phyloP scores from a whole-genome alignment of 1,140 invertebrate species.

The Heliconius congener region DNA sequence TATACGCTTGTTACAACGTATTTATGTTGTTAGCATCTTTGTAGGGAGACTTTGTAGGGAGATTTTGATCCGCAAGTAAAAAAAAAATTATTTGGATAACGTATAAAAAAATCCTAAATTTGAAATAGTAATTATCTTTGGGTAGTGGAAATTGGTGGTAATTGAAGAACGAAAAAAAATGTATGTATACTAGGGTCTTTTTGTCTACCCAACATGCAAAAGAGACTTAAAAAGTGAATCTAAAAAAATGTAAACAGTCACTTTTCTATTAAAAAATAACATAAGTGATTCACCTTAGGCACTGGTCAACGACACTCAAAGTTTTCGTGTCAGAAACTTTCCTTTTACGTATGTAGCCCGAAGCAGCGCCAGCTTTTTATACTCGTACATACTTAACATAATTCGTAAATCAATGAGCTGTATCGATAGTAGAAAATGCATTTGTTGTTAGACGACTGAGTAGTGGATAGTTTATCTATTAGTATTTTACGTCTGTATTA shows the following conservation, averaged over 20 bases:
- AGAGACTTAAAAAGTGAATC: background rate
- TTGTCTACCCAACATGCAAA: background rate
- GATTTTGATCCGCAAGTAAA: no score
- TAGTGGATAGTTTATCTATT: background rate
- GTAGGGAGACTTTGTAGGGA: no score
- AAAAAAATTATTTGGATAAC: no score
- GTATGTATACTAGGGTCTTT: no score
- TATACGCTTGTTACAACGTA: no score
- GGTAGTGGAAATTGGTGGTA: no score
- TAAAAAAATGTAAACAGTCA: background rate
- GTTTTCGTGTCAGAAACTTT: constrained; percentile 2
- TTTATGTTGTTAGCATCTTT: no score
- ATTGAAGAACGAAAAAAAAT: no score
- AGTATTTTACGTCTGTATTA: no score
- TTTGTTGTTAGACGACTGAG: background rate
- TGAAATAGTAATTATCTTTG: no score
- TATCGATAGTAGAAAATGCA: background rate
- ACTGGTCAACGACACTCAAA: background rate
- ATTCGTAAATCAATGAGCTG: constrained; percentile 6
- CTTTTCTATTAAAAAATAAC: background rate
- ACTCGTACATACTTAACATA: background rate
- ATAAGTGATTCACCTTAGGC: background rate
- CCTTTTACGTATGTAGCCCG: background rate
- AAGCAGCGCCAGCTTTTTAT: background rate
- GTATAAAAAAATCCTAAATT: no score